A percentile compares a stretch with the other conserved stretches of the same genome.
These are phyloP conservation scores for Cyprinus carpio DNA, from an alignment of 2,113 vertebrate genomes.

Conservation along the genomic window DNA sequence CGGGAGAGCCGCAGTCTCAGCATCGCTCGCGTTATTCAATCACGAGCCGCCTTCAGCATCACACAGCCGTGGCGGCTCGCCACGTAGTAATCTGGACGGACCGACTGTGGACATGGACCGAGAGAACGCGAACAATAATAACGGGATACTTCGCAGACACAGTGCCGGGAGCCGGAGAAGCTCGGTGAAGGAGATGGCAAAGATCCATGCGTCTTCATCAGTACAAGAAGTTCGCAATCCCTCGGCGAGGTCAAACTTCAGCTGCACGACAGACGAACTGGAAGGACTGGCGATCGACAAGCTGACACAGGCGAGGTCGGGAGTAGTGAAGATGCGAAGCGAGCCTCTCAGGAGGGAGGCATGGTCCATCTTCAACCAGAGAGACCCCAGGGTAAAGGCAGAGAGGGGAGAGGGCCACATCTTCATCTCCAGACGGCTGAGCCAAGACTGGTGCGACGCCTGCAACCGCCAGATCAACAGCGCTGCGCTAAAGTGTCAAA, in stretches of 20 bases:
- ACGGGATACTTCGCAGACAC: constrained; percentile 14
- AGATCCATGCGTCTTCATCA: not conserved
- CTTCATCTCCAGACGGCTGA: constrained; percentile 72
- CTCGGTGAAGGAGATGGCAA: constrained; percentile 34
- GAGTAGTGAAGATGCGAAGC: constrained; percentile 72
- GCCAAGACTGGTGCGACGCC: constrained; percentile 85
- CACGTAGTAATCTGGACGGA: constrained; percentile 29
- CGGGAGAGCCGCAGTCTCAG: constrained; percentile 31
- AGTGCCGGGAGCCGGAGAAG: constrained; percentile 1
- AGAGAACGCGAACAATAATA: constrained; percentile 47
- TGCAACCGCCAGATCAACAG: constrained; percentile 80
- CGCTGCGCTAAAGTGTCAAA: constrained; percentile 80
- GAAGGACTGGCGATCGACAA: constrained; percentile 63
- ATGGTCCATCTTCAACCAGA: constrained; percentile 83
- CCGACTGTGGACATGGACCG: constrained; percentile 8
- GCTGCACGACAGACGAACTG: constrained; percentile 41
- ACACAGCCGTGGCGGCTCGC: not conserved
- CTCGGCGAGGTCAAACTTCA: constrained; percentile 23
- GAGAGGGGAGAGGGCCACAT: constrained; percentile 83
- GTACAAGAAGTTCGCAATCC: not conserved
- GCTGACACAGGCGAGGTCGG: constrained; percentile 72
- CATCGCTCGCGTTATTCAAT: constrained; percentile 27
- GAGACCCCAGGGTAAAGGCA: constrained; percentile 74
- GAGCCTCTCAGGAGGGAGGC: constrained; percentile 80
- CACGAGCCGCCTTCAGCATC: constrained; percentile 39